Conservation (phyloP, 2,113 vertebrate species). For the Tiliqua scincoides region DNA sequence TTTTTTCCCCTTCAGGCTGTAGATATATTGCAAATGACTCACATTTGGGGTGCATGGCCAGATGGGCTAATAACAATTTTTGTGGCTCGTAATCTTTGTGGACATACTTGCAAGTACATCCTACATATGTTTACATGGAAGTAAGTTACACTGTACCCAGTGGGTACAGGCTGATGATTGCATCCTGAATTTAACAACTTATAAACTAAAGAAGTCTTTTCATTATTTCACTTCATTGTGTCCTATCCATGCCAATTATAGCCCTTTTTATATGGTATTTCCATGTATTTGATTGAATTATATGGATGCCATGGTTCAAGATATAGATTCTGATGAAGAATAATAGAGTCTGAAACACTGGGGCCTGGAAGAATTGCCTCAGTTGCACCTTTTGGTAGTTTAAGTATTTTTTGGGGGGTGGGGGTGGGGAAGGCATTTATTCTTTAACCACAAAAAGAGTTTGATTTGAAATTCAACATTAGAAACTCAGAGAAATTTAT, state of each 20-base stretch:
- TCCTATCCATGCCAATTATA: not conserved
- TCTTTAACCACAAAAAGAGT: not conserved
- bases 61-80: not conserved
- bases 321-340: not conserved
- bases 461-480: not conserved
- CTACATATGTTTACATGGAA: too few species aligned
- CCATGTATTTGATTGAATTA: not conserved
- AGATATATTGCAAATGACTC: too few species aligned
- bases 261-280: not conserved
- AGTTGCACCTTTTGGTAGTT: not conserved
- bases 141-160: too few species aligned
- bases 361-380: not conserved
- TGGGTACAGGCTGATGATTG: too few species aligned
- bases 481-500: not conserved
- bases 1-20: too few species aligned
- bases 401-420: not conserved
- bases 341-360: not conserved
- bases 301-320: not conserved
- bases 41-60: not conserved
- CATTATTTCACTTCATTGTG: not conserved
- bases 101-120: not conserved
- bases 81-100: not conserved
- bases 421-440: not conserved
- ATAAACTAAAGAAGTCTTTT: not conserved
- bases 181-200: not conserved